Base-by-base conservation (phyloP, 2,888 invertebrate species). In the Tetranychus truncatus region DNA sequence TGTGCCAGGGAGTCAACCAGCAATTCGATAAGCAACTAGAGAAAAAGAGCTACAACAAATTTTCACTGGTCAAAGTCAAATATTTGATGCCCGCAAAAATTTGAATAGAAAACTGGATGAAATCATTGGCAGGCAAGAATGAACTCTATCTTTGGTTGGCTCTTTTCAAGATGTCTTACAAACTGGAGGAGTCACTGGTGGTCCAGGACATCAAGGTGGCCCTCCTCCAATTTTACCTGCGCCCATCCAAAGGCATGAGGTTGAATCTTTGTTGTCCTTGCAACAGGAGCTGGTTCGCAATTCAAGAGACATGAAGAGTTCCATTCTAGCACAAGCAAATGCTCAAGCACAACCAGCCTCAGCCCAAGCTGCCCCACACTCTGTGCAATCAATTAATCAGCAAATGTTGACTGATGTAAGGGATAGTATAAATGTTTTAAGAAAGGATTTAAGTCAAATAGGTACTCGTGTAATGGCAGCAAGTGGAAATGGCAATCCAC, bases 31-130 rank as follows among this genome's bases (percentile, higher is more conserved):
- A 45, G 76, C 75, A 34, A 74, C 77, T 5, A 8, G 55, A 55
- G 92, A 94, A 83, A 85, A 95, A 74, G 97, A 97, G 83, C 83
- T 96, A 80, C 85, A 93, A 0, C 93, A 95, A 85, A 95, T 99
- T 80, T 95, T 93, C 86, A 89, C 92, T 80, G 93, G 93, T 0
- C 95, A 95, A 82, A 89, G 88, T 74, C 89, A 91, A 81, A 91
- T 91, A 80, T 90, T 89, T 80, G 90, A 91, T 18, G 86, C 88
- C 0, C 83, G 93, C 21, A 86, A 87, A 77, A 87, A 88, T 72
- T 82, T 91, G 55, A 87, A 88, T 77, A 84, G 86, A 66, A 91
- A 91, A 84, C 83, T 91, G 78, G 91, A 91, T 81, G 91, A 91
- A 84, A 86, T 92, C 45, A 86, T 91, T 78, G 86, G 91, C 0